phyloP scores from a whole-genome alignment of 2,888 invertebrate species.

The Charanyca ferruginea region DNA sequence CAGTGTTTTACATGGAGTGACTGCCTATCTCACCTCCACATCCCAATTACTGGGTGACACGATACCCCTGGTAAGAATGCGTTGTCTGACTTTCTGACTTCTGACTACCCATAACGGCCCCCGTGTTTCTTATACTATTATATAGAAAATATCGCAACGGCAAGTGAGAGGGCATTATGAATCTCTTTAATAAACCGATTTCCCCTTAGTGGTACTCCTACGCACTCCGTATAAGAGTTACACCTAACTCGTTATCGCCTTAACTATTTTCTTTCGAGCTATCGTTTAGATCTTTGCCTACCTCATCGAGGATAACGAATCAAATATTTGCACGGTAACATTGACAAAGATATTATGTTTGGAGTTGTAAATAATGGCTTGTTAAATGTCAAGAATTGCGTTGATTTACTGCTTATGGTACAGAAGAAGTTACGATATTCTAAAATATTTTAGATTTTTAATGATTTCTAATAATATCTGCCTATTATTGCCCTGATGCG shows the following conservation, averaged over 20 bases:
- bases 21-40: too few species aligned
- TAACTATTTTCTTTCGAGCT: slow-evolving; percentile 38
- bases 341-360: slow-evolving; percentile 19
- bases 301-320: slow-evolving; percentile 13
- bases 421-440: not conserved
- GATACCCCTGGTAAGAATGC: too few species aligned
- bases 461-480: too few species aligned
- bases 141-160: slow-evolving; percentile 8
- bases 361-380: slow-evolving; percentile 6
- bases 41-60: too few species aligned
- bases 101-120: too few species aligned
- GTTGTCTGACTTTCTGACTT: too few species aligned
- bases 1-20: too few species aligned
- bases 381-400: slow-evolving; percentile 1
- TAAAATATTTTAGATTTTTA: not conserved
- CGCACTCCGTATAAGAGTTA: slow-evolving; percentile 39
- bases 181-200: slow-evolving; percentile 52
- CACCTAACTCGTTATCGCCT: slow-evolving; percentile 39
- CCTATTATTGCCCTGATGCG: too few species aligned
- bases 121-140: too few species aligned
- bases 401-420: not conserved
- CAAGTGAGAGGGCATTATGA: slow-evolving; percentile 20
- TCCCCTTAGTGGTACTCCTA: slow-evolving; percentile 47
- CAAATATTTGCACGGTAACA: slow-evolving; percentile 29
- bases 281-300: slow-evolving; percentile 35